Evolutionary conservation across 1,140 invertebrate species (phyloP).

Genomic region (Bombus waltoni): DNA sequence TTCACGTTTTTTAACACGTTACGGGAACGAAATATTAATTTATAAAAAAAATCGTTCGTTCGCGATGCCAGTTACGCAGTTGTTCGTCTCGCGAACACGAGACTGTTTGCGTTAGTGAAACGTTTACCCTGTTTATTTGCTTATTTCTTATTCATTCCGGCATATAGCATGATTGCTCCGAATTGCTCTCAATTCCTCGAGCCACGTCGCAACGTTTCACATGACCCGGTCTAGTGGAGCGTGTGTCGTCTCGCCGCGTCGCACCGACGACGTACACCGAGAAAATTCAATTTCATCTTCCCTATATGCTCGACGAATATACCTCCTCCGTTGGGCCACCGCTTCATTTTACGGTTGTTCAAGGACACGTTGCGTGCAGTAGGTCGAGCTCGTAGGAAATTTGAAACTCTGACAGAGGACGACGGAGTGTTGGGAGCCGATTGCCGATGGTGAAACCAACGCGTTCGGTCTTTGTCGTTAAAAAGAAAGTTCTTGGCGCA

Average conservation of each 20-base stretch:
- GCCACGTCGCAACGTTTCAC: not conserved
- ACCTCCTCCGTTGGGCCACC: not conserved
- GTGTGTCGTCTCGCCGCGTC: not conserved
- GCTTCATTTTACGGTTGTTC: not conserved
- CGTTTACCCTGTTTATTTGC: conserved; percentile 5
- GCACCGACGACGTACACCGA: not conserved
- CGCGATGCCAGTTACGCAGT: not conserved
- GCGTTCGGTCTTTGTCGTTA: too few relatives aligned
- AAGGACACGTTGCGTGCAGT: not conserved
- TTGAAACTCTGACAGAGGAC: too few relatives aligned
- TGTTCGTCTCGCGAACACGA: not conserved
- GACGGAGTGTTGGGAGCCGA: not conserved
- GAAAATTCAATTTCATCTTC: conserved; percentile 16
- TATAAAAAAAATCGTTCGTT: too few relatives aligned
- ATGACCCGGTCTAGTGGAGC: not conserved
- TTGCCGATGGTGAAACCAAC: not conserved
- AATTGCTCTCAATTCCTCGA: not conserved
- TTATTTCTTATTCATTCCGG: not conserved
- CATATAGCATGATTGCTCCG: not conserved
- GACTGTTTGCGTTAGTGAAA: not conserved
- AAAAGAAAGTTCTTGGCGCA: not conserved
- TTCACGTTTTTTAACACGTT: too few relatives aligned
- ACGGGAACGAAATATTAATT: too few relatives aligned
- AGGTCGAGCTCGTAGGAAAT: too few relatives aligned
- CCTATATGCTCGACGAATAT: not conserved